phyloP scores from a whole-genome alignment of 2,113 vertebrate species.

The Myotis yumanensis region DNA sequence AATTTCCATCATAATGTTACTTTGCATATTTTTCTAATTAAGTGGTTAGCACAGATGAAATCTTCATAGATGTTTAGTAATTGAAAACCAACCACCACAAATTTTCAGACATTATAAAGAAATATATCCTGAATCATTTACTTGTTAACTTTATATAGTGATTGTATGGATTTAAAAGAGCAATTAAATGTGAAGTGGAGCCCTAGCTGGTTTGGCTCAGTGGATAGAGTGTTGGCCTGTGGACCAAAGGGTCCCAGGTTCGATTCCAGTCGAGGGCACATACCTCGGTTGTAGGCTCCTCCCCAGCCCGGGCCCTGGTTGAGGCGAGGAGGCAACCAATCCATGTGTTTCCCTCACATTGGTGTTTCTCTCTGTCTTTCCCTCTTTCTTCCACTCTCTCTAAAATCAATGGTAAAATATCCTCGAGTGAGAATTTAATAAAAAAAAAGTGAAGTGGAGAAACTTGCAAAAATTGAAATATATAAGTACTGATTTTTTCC shows the following conservation, averaged over 20 bases:
- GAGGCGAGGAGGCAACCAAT: too few species aligned
- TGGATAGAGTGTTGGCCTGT: too few species aligned
- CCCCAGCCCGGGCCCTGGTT: too few species aligned
- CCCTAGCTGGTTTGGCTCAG: too few species aligned
- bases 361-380: too few species aligned
- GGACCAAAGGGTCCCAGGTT: too few species aligned
- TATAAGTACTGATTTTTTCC: slow-evolving; percentile 33
- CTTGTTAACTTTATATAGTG: slow-evolving; percentile 62
- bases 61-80: slow-evolving; percentile 21
- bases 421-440: slow-evolving; percentile 15
- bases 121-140: slow-evolving; percentile 45
- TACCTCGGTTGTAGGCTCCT: too few species aligned
- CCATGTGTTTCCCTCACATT: too few species aligned
- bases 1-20: slow-evolving; percentile 25
- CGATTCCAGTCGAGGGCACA: too few species aligned
- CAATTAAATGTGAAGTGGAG: slow-evolving; percentile 56
- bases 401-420: too few species aligned
- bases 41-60: slow-evolving; percentile 60
- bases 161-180: slow-evolving; percentile 52
- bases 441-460: slow-evolving; percentile 55
- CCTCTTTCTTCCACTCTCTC: too few species aligned
- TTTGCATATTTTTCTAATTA: slow-evolving; percentile 73
- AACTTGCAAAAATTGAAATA: slow-evolving; percentile 59
- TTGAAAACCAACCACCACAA: slow-evolving; percentile 50
- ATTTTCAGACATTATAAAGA: slow-evolving; percentile 68